phyloP scores from a whole-genome alignment of 2,888 invertebrate genomes.

The Cosmopolites sordidus region DNA sequence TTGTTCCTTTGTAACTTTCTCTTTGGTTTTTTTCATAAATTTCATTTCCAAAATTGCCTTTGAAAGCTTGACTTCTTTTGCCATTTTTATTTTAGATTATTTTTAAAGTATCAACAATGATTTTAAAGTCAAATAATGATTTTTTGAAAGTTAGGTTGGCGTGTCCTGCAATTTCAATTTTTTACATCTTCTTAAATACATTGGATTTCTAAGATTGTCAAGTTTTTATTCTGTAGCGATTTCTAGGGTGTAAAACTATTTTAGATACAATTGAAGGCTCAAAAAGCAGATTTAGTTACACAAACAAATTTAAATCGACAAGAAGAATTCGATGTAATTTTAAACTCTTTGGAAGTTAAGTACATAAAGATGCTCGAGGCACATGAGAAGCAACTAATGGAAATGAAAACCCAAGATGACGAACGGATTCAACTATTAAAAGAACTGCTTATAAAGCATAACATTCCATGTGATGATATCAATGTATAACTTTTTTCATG shows the following conservation, averaged over 20 bases:
- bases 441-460: conserved; percentile 32
- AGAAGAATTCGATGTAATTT: conserved; percentile 35
- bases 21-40: conserved; percentile 70
- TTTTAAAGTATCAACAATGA: too few species aligned
- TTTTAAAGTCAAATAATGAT: too few species aligned
- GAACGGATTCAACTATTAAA: conserved; percentile 33
- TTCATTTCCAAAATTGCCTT: conserved; percentile 80
- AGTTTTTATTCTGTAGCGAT: too few species aligned
- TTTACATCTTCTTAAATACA: too few species aligned
- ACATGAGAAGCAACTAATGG: conserved; percentile 32
- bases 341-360: conserved; percentile 37
- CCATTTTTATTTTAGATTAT: conserved; percentile 22
- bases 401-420: conserved; percentile 32
- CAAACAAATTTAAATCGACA: conserved; percentile 35
- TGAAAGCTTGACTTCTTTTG: conserved; percentile 56
- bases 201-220: too few species aligned
- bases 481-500: not conserved
- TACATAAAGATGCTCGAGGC: conserved; percentile 39
- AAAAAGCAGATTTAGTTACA: conserved; percentile 37
- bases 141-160: too few species aligned
- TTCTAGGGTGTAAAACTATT: too few species aligned
- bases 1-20: conserved; percentile 62
- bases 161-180: too few species aligned
- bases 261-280: conserved; percentile 36
- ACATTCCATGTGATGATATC: conserved; percentile 29